A percentile compares a stretch with the other conserved stretches of the same genome.
These are phyloP conservation scores for Meles meles DNA, from an alignment of 2,113 vertebrate species.

Conservation along the genomic window DNA sequence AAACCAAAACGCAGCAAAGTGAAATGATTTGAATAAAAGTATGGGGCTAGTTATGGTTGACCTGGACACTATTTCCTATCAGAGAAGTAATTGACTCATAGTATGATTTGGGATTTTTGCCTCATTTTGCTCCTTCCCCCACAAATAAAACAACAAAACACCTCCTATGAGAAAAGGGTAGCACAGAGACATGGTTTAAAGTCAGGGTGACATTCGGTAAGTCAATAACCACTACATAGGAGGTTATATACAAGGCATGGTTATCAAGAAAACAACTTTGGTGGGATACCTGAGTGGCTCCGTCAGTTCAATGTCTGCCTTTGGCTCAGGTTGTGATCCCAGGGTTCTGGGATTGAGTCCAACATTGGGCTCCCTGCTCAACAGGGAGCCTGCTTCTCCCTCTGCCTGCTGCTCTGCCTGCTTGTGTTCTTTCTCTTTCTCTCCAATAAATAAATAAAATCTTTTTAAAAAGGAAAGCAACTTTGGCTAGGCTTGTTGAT, in stretches of 20 bases:
- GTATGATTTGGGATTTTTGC: background rate
- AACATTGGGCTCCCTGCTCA: no score
- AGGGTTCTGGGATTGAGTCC: no score
- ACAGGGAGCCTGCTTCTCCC: no score
- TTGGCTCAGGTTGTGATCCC: no score
- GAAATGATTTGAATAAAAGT: background rate
- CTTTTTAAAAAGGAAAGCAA: background rate
- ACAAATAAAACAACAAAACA: constrained; percentile 28
- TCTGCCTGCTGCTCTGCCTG: no score
- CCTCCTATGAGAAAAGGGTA: background rate
- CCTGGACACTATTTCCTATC: background rate
- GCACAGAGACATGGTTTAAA: background rate
- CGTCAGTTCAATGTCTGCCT: no score
- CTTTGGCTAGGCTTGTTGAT: background rate
- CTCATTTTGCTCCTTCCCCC: background rate
- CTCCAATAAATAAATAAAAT: no score
- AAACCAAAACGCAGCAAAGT: background rate
- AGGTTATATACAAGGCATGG: background rate
- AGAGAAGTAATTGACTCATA: background rate
- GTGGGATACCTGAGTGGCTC: no score
- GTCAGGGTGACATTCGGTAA: background rate
- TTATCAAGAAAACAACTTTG: background rate
- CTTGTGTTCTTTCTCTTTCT: no score
- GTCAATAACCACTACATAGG: background rate
- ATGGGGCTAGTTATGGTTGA: background rate